phyloP scores from a whole-genome alignment of 2,113 vertebrate genomes.

The Turnix velox region DNA sequence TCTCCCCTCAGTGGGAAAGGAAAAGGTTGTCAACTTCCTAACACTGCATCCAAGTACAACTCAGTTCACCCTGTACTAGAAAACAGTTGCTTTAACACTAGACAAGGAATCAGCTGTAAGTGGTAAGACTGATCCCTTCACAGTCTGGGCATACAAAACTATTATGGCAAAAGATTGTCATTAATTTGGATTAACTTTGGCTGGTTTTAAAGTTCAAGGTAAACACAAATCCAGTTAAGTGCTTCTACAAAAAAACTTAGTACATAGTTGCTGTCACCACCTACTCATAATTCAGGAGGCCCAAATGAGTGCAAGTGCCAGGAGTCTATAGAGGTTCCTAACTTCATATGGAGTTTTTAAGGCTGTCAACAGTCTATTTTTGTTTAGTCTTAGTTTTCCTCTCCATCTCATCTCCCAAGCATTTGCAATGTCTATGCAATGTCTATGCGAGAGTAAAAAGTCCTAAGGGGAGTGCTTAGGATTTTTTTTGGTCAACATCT shows the following conservation, averaged over 20 bases:
- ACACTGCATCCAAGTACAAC: accelerated
- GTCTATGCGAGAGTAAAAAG: not conserved
- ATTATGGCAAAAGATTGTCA: not conserved
- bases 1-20: not conserved
- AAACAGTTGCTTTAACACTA: not conserved
- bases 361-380: not conserved
- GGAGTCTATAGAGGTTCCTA: not conserved
- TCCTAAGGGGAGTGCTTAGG: not conserved
- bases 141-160: not conserved
- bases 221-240: not conserved
- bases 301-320: not conserved
- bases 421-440: too few species aligned
- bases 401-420: not conserved
- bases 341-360: not conserved
- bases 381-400: not conserved
- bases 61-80: not conserved
- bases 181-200: not conserved
- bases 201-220: not conserved
- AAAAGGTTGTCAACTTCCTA: not conserved
- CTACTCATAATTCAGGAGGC: not conserved
- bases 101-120: not conserved
- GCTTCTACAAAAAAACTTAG: not conserved
- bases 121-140: not conserved
- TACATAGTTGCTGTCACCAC: not conserved
- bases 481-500: not conserved